phyloP scores from a whole-genome alignment of 2,797 vertebrate species.

The Gallinago solitaria region DNA sequence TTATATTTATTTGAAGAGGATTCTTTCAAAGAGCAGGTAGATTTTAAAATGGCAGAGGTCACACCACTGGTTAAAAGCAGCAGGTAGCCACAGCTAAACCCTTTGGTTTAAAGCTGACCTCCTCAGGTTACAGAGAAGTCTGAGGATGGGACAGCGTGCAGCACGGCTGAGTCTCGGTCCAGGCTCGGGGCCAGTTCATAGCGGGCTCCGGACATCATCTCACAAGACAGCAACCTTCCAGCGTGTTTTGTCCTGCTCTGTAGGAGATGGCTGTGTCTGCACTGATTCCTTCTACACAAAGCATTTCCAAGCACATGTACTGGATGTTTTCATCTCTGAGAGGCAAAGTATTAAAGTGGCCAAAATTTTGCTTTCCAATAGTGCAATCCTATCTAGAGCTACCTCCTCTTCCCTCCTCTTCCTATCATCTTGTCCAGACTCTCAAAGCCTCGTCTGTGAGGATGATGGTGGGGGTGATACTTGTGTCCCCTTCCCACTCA shows the following conservation, averaged over 20 bases:
- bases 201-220: neutral
- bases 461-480: neutral
- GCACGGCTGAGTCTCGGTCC: fast-evolving
- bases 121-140: neutral
- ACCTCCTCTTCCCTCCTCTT: neutral
- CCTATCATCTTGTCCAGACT: neutral
- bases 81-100: neutral
- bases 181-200: neutral
- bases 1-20: neutral
- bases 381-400: neutral
- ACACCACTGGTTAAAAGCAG: neutral
- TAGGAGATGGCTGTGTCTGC: neutral
- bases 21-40: neutral
- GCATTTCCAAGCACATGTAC: neutral
- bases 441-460: fast-evolving
- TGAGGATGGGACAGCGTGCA: neutral
- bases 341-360: neutral
- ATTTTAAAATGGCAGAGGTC: neutral
- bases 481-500: neutral
- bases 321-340: neutral
- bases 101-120: neutral
- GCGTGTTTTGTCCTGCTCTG: neutral
- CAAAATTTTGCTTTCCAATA: neutral
- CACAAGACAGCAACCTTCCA: neutral
- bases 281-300: neutral